Base-by-base conservation (phyloP, 92 coral and sea anemone species). In the Zoanthus sansibaricus region DNA sequence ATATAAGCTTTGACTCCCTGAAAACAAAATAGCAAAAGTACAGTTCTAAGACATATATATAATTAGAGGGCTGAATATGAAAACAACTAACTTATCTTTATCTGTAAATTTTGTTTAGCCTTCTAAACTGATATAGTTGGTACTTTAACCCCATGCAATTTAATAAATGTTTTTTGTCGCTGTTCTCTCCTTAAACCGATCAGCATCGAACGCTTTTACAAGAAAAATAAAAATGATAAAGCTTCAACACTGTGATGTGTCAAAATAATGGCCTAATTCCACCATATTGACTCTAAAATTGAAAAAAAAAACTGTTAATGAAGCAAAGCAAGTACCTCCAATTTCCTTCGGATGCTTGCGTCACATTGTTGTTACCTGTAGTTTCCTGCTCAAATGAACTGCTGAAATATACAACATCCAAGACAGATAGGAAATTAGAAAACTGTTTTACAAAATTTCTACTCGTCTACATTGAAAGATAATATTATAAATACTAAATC, bases 1-100 rank as follows among this genome's bases (percentile, higher is more conserved):
- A 78, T 58, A 78, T 78, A 21, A 78, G 15, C 71, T 78, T 78
- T 59, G 83, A 78, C 17, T 78, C 83, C 72, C 83, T 78, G 83
- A 78, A 77, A 77, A 1, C 82, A 51, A 32, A 59, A 78, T 49
- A 59, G 70, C 11, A 46, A n/a, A 77, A 4, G 21, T 13, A 3
- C 15, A 21, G n/a, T 52, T 9, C 11, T 31, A 11, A 52, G 9
- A 52, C 30, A 16, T 0, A 20, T 18, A 16, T 0, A 20, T 18
- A 13, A 18, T 6, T 16, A 20, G 69, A 62, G 20, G 16, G 69
- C 18, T 7, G 16, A 13, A 20, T 14, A 62, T 6, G 20, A 62
- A 62, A 17, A 20, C 8, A 62, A 16, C 69, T 20, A 62, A 16
- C 69, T 20, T 62, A 5, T 62, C 42, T 62, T 6, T 6, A 62